Evolutionary conservation across 2,888 invertebrate genomes (phyloP).

Genomic region (Tenthredo mesomela): DNA sequence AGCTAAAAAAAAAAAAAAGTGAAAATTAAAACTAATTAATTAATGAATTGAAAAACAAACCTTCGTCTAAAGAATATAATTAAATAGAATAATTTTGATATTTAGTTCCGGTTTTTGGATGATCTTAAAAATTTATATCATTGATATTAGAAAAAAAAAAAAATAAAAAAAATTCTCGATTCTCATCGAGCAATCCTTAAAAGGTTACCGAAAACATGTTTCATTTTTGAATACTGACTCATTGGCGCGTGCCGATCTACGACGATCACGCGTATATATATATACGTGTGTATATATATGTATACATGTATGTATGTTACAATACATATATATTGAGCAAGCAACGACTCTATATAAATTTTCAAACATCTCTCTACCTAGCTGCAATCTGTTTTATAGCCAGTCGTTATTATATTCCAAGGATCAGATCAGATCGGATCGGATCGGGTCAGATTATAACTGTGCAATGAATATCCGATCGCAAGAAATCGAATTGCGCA

Average conservation of each 20-base stretch:
- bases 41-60: background rate
- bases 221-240: conserved; percentile 52
- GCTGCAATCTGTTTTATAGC: background rate
- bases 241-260: conserved; percentile 43
- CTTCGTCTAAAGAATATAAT: background rate
- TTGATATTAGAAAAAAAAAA: background rate
- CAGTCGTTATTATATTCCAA: background rate
- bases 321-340: background rate
- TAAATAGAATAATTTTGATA: background rate
- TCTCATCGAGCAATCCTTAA: conserved; percentile 34
- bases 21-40: background rate
- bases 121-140: background rate
- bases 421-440: background rate
- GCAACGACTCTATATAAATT: background rate
- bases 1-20: background rate
- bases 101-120: background rate
- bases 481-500: background rate
- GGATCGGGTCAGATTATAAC: background rate
- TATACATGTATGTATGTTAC: background rate
- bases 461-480: background rate
- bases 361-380: background rate
- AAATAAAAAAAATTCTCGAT: background rate
- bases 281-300: background rate
- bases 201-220: conserved; percentile 49
- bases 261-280: background rate